A percentile compares a stretch with the other conserved stretches of the same genome.
phyloP scores from a whole-genome alignment of 2,113 vertebrate species.

The Thryonomys swinderianus region DNA sequence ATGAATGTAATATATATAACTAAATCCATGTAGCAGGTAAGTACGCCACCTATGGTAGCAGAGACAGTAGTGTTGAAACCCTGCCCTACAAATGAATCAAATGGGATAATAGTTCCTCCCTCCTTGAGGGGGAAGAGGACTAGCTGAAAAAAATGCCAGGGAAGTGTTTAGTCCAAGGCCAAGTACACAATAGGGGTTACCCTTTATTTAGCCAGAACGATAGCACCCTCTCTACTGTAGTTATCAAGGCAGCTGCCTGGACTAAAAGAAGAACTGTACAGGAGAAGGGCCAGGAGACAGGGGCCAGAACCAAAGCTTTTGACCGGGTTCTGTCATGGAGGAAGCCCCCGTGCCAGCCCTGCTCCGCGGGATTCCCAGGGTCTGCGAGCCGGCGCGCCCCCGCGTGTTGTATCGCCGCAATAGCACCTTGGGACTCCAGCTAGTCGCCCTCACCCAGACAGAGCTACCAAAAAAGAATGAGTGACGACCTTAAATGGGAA shows the following conservation, averaged over 20 bases:
- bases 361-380: accelerated
- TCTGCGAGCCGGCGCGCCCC: not conserved
- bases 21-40: not conserved
- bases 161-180: not conserved
- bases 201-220: not conserved
- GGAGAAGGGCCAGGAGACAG: not conserved
- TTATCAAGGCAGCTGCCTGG: not conserved
- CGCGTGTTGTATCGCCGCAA: not conserved
- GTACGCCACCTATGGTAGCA: too few relatives aligned
- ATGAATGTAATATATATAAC: not conserved
- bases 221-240: not conserved
- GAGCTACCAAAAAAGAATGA: not conserved
- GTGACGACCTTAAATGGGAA: not conserved
- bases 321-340: accelerated
- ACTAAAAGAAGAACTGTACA: not conserved
- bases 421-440: not conserved
- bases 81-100: not conserved
- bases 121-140: not conserved
- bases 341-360: not conserved
- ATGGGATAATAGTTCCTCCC: not conserved
- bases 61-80: not conserved
- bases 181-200: not conserved
- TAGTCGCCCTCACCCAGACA: not conserved
- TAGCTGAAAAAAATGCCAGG: not conserved
- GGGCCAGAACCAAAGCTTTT: not conserved